These are phyloP conservation scores for Phanerotoma sp. DNA, from an alignment of 2,888 invertebrate genomes.

Conservation along the genomic window DNA sequence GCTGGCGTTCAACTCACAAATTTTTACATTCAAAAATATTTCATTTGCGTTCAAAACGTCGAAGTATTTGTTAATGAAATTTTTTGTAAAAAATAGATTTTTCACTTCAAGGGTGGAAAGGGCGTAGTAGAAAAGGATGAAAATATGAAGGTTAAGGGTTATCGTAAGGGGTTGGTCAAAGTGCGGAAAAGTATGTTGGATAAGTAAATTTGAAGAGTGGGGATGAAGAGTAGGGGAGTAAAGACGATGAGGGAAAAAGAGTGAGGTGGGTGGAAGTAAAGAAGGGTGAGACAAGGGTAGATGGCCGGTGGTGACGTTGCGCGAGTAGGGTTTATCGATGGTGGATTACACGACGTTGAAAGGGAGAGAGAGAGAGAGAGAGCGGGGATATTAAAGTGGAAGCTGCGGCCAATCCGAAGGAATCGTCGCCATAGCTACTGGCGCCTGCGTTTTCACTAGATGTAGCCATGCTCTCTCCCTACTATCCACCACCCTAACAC, in stretches of 20 bases:
- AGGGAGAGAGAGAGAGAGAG: too few relatives aligned
- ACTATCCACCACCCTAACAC: too few relatives aligned
- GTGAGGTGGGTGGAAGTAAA: conserved; percentile 18
- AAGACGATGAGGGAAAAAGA: conserved; percentile 14
- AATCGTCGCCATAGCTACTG: conserved; percentile 56
- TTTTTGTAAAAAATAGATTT: not conserved
- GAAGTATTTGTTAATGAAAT: not conserved
- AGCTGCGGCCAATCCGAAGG: conserved; percentile 57
- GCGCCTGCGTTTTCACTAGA: conserved; percentile 52
- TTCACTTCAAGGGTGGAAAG: conserved; percentile 27
- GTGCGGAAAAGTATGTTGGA: conserved; percentile 27
- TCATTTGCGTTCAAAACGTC: too few relatives aligned
- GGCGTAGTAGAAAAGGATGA: conserved; percentile 31
- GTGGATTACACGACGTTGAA: conserved; percentile 24
- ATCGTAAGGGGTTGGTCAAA: conserved; percentile 37
- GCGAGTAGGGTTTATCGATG: conserved; percentile 16
- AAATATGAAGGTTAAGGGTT: too few relatives aligned
- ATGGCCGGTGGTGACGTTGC: conserved; percentile 43
- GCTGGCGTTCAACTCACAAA: too few relatives aligned
- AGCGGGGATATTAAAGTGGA: conserved; percentile 50
- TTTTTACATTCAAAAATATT: too few relatives aligned
- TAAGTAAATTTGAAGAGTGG: conserved; percentile 30
- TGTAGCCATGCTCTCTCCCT: conserved; percentile 19
- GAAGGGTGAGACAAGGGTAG: conserved; percentile 35
- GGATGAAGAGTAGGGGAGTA: conserved; percentile 15